A percentile compares a stretch with the other conserved stretches of the same genome.
Conservation (phyloP, 2,888 invertebrate genomes). For the Ectemnius cavifrons region DNA sequence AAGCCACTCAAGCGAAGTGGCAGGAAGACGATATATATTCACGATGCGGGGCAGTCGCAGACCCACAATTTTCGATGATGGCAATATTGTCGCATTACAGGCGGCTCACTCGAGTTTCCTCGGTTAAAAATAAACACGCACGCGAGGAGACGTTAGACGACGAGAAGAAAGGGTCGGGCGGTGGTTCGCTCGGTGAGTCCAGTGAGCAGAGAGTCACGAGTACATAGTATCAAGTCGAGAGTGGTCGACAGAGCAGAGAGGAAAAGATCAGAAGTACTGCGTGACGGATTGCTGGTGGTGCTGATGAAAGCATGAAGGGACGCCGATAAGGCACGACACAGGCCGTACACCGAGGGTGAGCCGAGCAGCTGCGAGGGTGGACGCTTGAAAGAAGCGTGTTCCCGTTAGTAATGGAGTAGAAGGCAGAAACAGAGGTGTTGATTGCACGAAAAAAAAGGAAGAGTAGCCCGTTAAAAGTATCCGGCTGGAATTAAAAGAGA, state of each 20-base stretch:
- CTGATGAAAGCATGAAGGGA: background rate
- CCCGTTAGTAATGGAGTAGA: background rate
- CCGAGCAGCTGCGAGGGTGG: no score
- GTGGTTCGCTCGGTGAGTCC: background rate
- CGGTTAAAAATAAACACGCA: slow-evolving; percentile 20
- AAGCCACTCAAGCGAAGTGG: background rate
- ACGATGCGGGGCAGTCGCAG: no score
- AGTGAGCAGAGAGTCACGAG: no score
- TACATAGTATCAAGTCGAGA: no score
- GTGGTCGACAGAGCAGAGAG: no score
- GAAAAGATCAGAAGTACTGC: background rate
- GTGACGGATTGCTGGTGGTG: slow-evolving; percentile 3
- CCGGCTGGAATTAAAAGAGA: no score
- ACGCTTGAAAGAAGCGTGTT: background rate
- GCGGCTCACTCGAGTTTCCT: slow-evolving; percentile 7
- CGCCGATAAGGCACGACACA: background rate
- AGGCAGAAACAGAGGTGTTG: no score
- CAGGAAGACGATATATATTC: no score
- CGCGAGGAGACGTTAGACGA: background rate
- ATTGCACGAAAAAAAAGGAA: no score
- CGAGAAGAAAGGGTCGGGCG: background rate
- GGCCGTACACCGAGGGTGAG: no score
- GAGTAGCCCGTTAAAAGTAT: no score
- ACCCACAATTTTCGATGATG: background rate
- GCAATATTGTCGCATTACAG: slow-evolving; percentile 20